Evolutionary conservation across 2,888 invertebrate genomes (phyloP), one percentile per base, ranked within the genome.

Genomic region (Calameuta filiformis): DNA sequence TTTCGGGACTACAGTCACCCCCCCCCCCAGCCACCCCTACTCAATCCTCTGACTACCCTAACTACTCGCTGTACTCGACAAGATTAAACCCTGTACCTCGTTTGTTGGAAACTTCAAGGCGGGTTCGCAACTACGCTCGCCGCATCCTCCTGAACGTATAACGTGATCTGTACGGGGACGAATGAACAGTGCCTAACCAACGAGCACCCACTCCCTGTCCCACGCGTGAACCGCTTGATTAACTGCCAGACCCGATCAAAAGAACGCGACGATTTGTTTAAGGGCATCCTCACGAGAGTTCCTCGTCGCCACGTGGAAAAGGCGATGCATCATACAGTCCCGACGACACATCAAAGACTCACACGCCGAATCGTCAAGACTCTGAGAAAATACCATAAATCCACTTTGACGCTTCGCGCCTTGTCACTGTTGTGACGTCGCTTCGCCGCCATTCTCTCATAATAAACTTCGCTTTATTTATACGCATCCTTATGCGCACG

Each of bases 361-460:
- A 79, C 74, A 75, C 79, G 76, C 79, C 79, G 73, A 69, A 73
- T 73, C 73, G 73, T 33, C 31, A 79, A 84, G 81, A 84, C 87
- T 83, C 81, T 86, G 86, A 86, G 87, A 90, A 90, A 91, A 91
- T 90, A 91, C 90, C 88, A 90, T 91, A 90, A 91, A 90, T 91
- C 87, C 87, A 88, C 88, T 89, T 89, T 88, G 88, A 89, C 87
- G 88, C 84, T 87, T 89, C 87, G 85, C 88, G 86, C 85, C 86
- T 87, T 85, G 85, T 79, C 87, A 81, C 84, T 88, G 87, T 88
- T 88, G 86, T 89, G 87, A 88, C 87, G 85, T 80, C 77, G 37
- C 69, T 56, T 76, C 79, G 35, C 80, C 79, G 71, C 79, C 86
- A 83, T 84, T 87, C 73, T 78, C 86, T 88, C 87, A 85, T 89